These are phyloP conservation scores for Galago senegalensis DNA, from an alignment of 2,797 vertebrate genomes.

Conservation along the genomic window DNA sequence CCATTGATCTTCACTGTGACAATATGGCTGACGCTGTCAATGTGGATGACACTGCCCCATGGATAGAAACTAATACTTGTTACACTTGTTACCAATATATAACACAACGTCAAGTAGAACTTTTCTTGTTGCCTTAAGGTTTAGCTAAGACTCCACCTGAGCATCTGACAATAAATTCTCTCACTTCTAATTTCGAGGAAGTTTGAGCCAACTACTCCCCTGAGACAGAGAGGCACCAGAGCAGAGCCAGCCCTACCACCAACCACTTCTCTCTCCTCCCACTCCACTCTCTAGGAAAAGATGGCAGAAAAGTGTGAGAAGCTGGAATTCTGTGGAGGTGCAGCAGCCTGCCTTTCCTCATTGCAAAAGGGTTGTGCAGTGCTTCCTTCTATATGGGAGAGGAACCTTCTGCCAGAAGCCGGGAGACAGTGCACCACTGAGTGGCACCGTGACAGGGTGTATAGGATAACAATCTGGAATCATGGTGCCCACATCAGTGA, in stretches of 20 bases:
- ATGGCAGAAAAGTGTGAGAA: neutral
- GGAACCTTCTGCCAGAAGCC: neutral
- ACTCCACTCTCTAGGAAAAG: neutral
- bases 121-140: neutral
- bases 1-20: neutral
- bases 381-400: neutral
- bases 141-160: neutral
- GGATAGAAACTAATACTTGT: neutral
- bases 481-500: neutral
- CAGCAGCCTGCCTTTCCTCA: neutral
- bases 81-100: neutral
- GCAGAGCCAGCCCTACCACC: neutral
- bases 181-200: constrained; percentile 1
- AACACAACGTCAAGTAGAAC: neutral
- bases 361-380: neutral
- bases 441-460: neutral
- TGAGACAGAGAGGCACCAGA: neutral
- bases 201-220: no score
- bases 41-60: neutral
- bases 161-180: neutral
- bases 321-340: neutral
- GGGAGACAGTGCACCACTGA: neutral
- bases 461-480: neutral
- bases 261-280: neutral
- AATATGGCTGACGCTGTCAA: no score